Conservation (phyloP, 1,140 invertebrate genomes). For the Sminthurides bifidus region DNA sequence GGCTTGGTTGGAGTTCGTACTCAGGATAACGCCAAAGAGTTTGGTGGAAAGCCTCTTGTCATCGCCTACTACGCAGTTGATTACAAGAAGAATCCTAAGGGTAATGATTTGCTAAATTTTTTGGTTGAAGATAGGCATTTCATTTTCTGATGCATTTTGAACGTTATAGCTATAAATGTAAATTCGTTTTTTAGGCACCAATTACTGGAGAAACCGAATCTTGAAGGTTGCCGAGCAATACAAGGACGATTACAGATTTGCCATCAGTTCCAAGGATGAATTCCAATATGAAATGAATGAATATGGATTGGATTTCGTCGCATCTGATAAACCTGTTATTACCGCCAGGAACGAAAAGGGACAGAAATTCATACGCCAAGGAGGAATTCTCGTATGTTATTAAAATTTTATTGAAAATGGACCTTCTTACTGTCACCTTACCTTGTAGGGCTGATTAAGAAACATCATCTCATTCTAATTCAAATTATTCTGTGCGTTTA, state of each 20-base stretch:
- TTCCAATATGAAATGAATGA: conserved; percentile 90
- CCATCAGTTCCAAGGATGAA: conserved; percentile 80
- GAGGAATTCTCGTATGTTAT: conserved; percentile 69
- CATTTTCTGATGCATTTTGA: not conserved
- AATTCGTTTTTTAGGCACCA: conserved; percentile 56
- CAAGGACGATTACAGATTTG: conserved; percentile 66
- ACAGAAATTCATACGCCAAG: conserved; percentile 80
- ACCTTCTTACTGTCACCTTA: too few relatives aligned
- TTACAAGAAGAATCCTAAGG: conserved; percentile 91
- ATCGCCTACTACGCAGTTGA: conserved; percentile 91
- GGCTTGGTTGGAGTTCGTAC: conserved; percentile 84
- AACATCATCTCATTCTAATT: not conserved
- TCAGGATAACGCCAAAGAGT: conserved; percentile 69
- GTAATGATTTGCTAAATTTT: conserved; percentile 31
- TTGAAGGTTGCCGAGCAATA: conserved; percentile 87
- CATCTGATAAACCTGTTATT: conserved; percentile 79
- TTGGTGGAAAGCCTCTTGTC: conserved; percentile 73
- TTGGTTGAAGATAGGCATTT: not conserved
- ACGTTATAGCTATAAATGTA: not conserved
- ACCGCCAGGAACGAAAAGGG: conserved; percentile 66
- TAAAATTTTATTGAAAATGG: not conserved
- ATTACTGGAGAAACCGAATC: conserved; percentile 97
- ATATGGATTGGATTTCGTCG: conserved; percentile 77
- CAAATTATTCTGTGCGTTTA: conserved; percentile 35
- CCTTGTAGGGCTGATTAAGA: too few relatives aligned